Base-by-base conservation (phyloP, 2,888 invertebrate species). In the Chymomyza amoena region DNA sequence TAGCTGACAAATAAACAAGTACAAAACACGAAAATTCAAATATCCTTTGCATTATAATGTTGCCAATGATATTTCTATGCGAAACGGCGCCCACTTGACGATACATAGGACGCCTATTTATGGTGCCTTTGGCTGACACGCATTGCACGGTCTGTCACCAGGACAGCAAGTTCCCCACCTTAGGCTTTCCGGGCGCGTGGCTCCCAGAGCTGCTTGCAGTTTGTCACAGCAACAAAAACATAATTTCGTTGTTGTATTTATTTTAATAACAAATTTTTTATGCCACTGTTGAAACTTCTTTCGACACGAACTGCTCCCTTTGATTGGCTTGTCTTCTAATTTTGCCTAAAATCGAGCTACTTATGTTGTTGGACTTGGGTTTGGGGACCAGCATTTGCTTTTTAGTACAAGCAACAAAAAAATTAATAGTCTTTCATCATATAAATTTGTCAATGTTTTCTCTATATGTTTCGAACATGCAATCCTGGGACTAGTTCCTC, bases 111-210 rank as follows among this genome's bases (percentile, higher is more conserved):
- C 10, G 60, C 56, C n/a, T 70, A 45, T 66, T 66, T 63, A 60
- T 64, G 64, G 15, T 64, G 61, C 60, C 56, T 64, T 67, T 70
- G 68, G 16, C 68, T 73, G 81, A 71, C 90, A 91, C 91, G 91
- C 91, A 91, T 90, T 89, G 90, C 88, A 91, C 91, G 77, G 90
- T 90, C 91, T 92, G 92, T 91, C 91, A 92, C 92, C 91, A 89
- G 75, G 75, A 75, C 77, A 81, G 74, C 84, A 70, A 84, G 68
- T 71, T 66, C 50, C 60, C 65, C 52, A 15, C 32, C 25, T 3
- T 20, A 20, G 1, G 10, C 20, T 25, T 57, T 39, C 50, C 18
- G 10, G 10, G 20, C 59, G 28, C 15, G 39, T 59, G n/a, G 20
- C 15, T 51, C 25, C 7, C 54, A 6, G 9, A 32, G 32, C 15